A percentile compares a stretch with the other conserved stretches of the same genome.
These are phyloP conservation scores for Zoanthus solanderi DNA, from an alignment of 92 coral and sea anemone genomes.

Conservation along the genomic window DNA sequence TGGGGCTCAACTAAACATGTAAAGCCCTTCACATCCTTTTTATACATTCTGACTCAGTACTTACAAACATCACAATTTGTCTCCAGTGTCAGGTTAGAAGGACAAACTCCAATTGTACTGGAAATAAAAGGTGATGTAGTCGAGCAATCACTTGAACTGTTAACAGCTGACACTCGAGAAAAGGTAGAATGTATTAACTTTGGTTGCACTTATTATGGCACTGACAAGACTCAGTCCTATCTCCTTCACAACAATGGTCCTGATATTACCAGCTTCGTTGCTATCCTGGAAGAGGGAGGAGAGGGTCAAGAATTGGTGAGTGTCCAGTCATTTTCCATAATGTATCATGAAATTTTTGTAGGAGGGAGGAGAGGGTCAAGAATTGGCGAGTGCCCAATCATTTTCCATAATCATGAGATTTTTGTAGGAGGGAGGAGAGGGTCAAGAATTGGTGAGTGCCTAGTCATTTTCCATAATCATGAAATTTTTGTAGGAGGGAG, in stretches of 20 bases:
- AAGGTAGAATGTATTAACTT: conserved; percentile 82
- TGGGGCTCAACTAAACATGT: neutral
- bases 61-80: too few species aligned
- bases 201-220: conserved; percentile 94
- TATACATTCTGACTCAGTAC: too few species aligned
- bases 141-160: conserved; percentile 84
- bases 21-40: too few species aligned
- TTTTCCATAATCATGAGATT: too few species aligned
- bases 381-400: too few species aligned
- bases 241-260: conserved; percentile 93
- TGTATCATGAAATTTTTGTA: neutral
- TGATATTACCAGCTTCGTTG: conserved; percentile 90
- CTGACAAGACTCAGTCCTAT: conserved; percentile 82
- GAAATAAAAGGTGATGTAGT: conserved; percentile 86
- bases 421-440: conserved; percentile 83
- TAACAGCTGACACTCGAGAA: conserved; percentile 70
- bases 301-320: conserved; percentile 98
- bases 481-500: neutral
- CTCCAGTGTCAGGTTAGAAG: conserved; percentile 87
- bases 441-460: conserved; percentile 93
- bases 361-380: neutral
- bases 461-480: too few species aligned
- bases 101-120: conserved; percentile 80
- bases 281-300: conserved; percentile 91
- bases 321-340: neutral